Base-by-base conservation (phyloP, 2,797 vertebrate species). In the Alcedo atthis region DNA sequence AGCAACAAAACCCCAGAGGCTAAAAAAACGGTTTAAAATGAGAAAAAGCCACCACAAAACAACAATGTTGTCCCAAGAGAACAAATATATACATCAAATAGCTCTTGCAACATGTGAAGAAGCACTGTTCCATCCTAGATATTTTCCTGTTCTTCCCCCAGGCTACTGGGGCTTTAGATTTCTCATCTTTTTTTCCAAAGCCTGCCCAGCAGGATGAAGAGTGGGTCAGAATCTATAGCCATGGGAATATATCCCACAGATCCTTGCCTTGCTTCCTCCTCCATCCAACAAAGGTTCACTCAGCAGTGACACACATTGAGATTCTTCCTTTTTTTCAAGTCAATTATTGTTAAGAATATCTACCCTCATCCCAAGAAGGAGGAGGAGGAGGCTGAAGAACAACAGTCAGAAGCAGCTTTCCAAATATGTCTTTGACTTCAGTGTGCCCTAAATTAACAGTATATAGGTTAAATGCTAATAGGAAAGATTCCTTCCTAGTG, bases 391-490 rank as follows among this genome's bases (percentile, higher is more conserved):
- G 51, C 18, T 48, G 25, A 74, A 57, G 54, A 80, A 33, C 4
- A 70, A 59, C 12, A 85, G 37, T 51, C n/a, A 54, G 54, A 91
- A 62, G 33, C 15, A 37, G 8, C 85, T 92, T 70, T 62, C 48
- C 46, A 80, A 79, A 76, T 20, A 55, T 10, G 25, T 15, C 12
- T 70, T 10, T 70, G 71, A 54, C 49, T 80, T 88, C 61, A 59
- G 24, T 30, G 21, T 79, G 81, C n/a, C 74, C 85, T 85, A 78
- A 89, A 95, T 85, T 87, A 75, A 83, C 6, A 85, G 8, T 13
- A 76, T 54, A 78, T 70, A 87, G 84, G 81, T 95, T 94, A 93
- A 93, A 92, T 32, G 26, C 46, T 86, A 94, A 70, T 4, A 53
- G 26, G 5, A 68, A 93, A 35, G 49, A 75, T 35, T 68, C 19